phyloP scores from a whole-genome alignment of 2,888 invertebrate species.

The Allophyes oxyacanthae region DNA sequence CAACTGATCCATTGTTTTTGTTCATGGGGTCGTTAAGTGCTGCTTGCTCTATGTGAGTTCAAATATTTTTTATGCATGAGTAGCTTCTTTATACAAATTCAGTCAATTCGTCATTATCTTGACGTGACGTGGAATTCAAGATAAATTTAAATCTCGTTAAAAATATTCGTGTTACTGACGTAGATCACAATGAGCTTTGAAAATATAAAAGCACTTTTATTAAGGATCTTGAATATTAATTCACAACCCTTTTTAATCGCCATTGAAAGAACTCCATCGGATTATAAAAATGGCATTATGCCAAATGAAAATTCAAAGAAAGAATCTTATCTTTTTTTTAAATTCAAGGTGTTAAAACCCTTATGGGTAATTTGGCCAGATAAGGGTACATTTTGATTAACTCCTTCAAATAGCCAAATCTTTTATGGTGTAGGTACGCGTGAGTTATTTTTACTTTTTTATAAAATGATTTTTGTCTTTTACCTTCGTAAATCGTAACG shows the following conservation, averaged over 20 bases:
- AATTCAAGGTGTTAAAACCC: constrained; percentile 2
- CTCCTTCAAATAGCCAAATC: constrained; percentile 3
- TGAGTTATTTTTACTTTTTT: no score
- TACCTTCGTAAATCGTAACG: no score
- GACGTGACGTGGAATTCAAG: constrained; percentile 16
- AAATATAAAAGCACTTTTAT: constrained; percentile 31
- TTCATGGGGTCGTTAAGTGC: no score
- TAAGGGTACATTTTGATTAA: constrained; percentile 25
- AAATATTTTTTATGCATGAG: no score
- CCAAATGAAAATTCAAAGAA: constrained; percentile 32
- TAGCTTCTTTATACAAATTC: no score
- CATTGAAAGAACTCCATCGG: constrained; percentile 22
- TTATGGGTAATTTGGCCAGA: constrained; percentile 12
- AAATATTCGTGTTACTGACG: constrained; percentile 16
- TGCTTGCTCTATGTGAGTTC: no score
- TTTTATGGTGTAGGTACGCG: no score
- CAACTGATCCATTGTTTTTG: no score
- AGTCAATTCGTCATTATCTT: constrained; percentile 8
- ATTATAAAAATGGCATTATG: constrained; percentile 29
- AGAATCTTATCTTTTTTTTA: constrained; percentile 3
- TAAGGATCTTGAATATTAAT: constrained; percentile 35
- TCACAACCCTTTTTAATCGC: constrained; percentile 42
- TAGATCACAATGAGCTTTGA: constrained; percentile 29
- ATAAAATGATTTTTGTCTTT: no score
- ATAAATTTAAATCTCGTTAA: constrained; percentile 15